Evolutionary conservation across 1,140 invertebrate species (phyloP).

Genomic region (Apolygus lucorum): DNA sequence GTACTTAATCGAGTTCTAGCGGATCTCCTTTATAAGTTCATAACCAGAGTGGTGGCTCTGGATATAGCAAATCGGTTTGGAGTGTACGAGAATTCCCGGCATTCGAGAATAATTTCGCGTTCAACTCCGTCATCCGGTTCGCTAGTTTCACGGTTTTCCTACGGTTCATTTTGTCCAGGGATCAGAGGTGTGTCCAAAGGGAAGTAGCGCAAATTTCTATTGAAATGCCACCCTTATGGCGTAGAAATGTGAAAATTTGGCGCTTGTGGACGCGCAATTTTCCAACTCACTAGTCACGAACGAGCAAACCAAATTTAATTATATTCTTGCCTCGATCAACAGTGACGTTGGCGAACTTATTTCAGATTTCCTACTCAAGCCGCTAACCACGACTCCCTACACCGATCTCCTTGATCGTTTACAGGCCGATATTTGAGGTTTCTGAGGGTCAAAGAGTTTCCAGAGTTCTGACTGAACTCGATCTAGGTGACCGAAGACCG

Average conservation of each 20-base stretch:
- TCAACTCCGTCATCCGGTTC: background rate
- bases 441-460: background rate
- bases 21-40: background rate
- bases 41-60: background rate
- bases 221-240: too few relatives aligned
- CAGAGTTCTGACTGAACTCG: background rate
- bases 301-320: background rate
- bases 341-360: background rate
- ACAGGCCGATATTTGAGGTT: background rate
- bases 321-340: background rate
- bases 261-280: background rate
- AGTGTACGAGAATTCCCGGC: background rate
- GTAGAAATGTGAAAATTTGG: background rate
- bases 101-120: background rate
- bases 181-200: background rate
- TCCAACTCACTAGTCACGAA: too few relatives aligned
- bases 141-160: background rate
- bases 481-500: background rate
- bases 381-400: background rate
- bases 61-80: too few relatives aligned
- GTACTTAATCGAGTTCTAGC: too few relatives aligned
- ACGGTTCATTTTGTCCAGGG: background rate
- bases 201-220: background rate
- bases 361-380: background rate
- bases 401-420: background rate